Conservation (phyloP, 92 coral and sea anemone genomes). For the Epizoanthus ramosus region DNA sequence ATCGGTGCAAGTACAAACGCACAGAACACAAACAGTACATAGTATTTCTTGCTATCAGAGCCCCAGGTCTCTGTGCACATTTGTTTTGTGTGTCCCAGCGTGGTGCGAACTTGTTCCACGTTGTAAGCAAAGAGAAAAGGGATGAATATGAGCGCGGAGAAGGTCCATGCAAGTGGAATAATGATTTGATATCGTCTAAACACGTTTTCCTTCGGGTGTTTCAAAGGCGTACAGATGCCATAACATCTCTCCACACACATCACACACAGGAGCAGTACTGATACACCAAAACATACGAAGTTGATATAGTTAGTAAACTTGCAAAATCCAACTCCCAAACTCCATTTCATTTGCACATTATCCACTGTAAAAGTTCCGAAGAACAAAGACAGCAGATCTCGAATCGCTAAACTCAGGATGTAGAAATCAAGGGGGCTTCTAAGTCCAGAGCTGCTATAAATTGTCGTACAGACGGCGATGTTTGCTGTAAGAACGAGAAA, state of each 20-base stretch:
- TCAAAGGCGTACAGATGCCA: slow-evolving; percentile 68
- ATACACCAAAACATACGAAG: slow-evolving; percentile 62
- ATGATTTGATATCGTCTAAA: slow-evolving; percentile 43
- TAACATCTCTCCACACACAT: slow-evolving; percentile 70
- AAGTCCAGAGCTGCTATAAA: slow-evolving; percentile 58
- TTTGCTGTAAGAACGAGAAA: slow-evolving; percentile 68
- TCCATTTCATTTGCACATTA: slow-evolving; percentile 84
- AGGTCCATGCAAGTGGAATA: slow-evolving; percentile 61
- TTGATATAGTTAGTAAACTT: slow-evolving; percentile 69
- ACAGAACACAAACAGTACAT: slow-evolving; percentile 42
- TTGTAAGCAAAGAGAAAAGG: slow-evolving; percentile 70
- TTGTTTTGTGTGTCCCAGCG: slow-evolving; percentile 50
- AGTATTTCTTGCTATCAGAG: slow-evolving; percentile 39
- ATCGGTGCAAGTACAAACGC: slow-evolving; percentile 60
- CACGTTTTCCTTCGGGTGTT: slow-evolving; percentile 50
- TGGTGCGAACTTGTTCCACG: slow-evolving; percentile 43
- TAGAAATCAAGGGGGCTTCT: slow-evolving; percentile 59
- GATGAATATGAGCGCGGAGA: slow-evolving; percentile 56
- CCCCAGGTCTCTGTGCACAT: slow-evolving; percentile 76
- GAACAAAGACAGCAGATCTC: slow-evolving; percentile 71
- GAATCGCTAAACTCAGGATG: slow-evolving; percentile 66
- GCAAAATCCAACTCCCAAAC: slow-evolving; percentile 66
- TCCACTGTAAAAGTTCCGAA: slow-evolving; percentile 82
- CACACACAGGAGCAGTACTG: slow-evolving; percentile 59
- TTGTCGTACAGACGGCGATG: slow-evolving; percentile 62